Conservation (phyloP, 2,888 invertebrate species). For the Philaethria dido region DNA sequence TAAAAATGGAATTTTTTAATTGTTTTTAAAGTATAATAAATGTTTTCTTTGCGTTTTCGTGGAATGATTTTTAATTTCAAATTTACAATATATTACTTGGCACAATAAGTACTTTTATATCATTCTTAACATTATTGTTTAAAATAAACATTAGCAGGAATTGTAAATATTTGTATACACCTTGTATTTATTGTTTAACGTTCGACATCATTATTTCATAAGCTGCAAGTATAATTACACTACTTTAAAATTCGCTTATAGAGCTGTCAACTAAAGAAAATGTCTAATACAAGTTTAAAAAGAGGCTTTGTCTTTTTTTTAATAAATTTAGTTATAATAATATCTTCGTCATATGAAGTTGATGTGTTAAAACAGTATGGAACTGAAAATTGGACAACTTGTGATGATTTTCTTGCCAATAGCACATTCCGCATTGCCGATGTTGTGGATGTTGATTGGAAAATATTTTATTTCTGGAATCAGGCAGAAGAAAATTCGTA, state of each 20-base stretch:
- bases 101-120: not conserved
- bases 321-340: not conserved
- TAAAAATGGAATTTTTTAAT: slow-evolving; percentile 33
- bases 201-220: not conserved
- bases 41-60: not conserved
- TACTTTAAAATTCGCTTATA: not conserved
- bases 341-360: slow-evolving; percentile 1
- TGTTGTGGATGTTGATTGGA: slow-evolving; percentile 63
- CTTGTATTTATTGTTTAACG: not conserved
- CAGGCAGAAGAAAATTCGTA: slow-evolving; percentile 52
- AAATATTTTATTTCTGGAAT: slow-evolving; percentile 66
- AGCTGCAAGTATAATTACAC: not conserved
- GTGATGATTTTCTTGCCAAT: slow-evolving; percentile 59
- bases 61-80: not conserved
- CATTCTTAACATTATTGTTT: slow-evolving; percentile 4
- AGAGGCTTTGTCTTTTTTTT: not conserved
- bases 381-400: slow-evolving; percentile 57
- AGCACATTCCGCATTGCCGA: slow-evolving; percentile 51
- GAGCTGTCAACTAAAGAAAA: not conserved
- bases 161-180: not conserved
- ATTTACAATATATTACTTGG: not conserved
- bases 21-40: slow-evolving; percentile 22
- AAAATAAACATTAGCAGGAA: not conserved
- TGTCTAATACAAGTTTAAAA: not conserved
- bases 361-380: slow-evolving; percentile 15